phyloP scores from a whole-genome alignment of 2,113 vertebrate genomes.

The Percopsis transmontana region DNA sequence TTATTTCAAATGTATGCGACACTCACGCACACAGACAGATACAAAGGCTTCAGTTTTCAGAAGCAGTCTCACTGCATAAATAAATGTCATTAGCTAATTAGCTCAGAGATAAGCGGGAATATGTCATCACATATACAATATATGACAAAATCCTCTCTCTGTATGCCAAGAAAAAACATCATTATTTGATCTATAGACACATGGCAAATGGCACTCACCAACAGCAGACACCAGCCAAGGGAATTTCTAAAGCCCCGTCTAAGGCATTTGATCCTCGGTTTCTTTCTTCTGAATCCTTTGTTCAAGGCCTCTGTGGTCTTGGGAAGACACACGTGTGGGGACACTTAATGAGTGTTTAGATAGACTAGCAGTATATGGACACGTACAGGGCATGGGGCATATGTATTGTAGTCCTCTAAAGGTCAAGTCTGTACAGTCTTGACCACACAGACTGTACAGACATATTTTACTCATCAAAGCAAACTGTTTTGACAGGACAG shows the following conservation, averaged over 20 bases:
- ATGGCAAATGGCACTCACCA: slow-evolving; percentile 1
- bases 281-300: slow-evolving; percentile 39
- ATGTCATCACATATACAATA: slow-evolving; percentile 27
- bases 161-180: not conserved
- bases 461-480: too few relatives aligned
- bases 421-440: not conserved
- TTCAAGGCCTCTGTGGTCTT: slow-evolving; percentile 30
- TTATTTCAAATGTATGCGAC: slow-evolving; percentile 54
- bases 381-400: not conserved
- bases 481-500: too few relatives aligned
- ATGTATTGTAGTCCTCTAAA: not conserved
- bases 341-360: slow-evolving; percentile 29
- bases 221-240: slow-evolving; percentile 39
- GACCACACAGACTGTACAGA: too few relatives aligned
- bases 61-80: slow-evolving; percentile 44
- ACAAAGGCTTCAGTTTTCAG: slow-evolving; percentile 22
- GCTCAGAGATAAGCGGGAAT: not conserved
- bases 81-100: slow-evolving; percentile 51
- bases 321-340: slow-evolving; percentile 27
- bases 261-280: slow-evolving; percentile 42
- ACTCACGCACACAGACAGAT: slow-evolving; percentile 31
- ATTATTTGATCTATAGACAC: too few relatives aligned
- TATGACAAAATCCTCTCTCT: not conserved
- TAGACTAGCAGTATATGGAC: slow-evolving; percentile 5
- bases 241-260: slow-evolving; percentile 47